These are phyloP conservation scores for Nicator chloris DNA, from an alignment of 2,113 vertebrate species.

Conservation along the genomic window DNA sequence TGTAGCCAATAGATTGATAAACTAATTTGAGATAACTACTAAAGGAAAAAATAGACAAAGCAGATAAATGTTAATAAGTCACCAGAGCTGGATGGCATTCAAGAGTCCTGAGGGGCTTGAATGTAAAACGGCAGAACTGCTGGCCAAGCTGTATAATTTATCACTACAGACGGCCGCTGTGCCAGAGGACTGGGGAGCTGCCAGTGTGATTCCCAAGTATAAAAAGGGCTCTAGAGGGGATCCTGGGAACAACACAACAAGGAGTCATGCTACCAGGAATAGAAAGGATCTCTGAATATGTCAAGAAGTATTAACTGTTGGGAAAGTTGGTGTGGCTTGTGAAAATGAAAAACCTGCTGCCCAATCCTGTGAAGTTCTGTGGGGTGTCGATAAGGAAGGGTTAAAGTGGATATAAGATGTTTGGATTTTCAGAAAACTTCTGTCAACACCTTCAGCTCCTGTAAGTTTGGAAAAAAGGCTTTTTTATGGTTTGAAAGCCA, in stretches of 20 bases:
- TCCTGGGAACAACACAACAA: neutral
- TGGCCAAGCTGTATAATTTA: neutral
- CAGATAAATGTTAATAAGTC: neutral
- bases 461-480: neutral
- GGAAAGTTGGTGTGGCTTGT: neutral
- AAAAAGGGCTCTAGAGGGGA: neutral
- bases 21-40: neutral
- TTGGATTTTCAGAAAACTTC: neutral
- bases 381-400: neutral
- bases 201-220: neutral
- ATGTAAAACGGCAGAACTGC: neutral
- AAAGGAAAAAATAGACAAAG: neutral
- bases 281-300: neutral
- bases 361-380: neutral
- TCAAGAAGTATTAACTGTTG: neutral
- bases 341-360: neutral
- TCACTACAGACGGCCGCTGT: neutral
- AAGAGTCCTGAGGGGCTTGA: neutral
- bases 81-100: neutral
- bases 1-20: neutral
- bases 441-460: neutral
- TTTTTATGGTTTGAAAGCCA: neutral
- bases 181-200: neutral
- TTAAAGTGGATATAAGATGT: neutral
- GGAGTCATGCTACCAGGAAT: neutral